Evolutionary conservation across 1,140 invertebrate species (phyloP), one percentile per base, ranked within the genome.

Genomic region (Zaprionus vittiger): DNA sequence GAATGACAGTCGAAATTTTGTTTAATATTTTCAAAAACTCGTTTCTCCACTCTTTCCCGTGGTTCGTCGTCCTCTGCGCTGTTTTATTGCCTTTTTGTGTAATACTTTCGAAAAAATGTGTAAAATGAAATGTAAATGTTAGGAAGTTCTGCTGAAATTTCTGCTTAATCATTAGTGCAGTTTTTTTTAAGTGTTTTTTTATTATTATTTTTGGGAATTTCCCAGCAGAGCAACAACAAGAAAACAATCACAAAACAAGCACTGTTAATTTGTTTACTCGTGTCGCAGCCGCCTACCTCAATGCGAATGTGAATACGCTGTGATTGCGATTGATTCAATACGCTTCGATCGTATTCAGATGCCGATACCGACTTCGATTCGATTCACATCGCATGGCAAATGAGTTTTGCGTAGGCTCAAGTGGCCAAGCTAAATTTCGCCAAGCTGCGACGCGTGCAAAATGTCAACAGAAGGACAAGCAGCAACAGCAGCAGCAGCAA

Each of bases 381-480:
- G 64, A 66, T 26, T 34, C 44, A n/a, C 31, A 38, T 63, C 22
- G 68, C 26, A 31, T 71, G 61, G 54, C 34, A 61, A 52, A 52
- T 57, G 44, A 56, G 44, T 63, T 76, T 77, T 38, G 75, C 82
- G 82, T 84, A 75, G 82, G 79, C 71, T 76, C 61, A 80, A 63
- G 69, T 67, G 71, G 47, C 26, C 55, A 60, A 73, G 68, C 54
- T 38, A 59, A 22, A 56, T 47, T 55, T 62, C 24, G 31, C 49
- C 41, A 47, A 70, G 49, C 41, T 59, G 31, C 54, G 34, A 73
- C 77, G 85, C 86, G 85, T 90, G 85, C 86, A 90, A 90, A 90
- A 90, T 90, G 85, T 90, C 86, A 90, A 82, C 85, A 89, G 84
- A 89, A 89, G 84, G 84, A 89, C 84, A 89, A 89, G 79, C 78